Conservation (phyloP, 2,113 vertebrate genomes). For the Leucosticte australis region DNA sequence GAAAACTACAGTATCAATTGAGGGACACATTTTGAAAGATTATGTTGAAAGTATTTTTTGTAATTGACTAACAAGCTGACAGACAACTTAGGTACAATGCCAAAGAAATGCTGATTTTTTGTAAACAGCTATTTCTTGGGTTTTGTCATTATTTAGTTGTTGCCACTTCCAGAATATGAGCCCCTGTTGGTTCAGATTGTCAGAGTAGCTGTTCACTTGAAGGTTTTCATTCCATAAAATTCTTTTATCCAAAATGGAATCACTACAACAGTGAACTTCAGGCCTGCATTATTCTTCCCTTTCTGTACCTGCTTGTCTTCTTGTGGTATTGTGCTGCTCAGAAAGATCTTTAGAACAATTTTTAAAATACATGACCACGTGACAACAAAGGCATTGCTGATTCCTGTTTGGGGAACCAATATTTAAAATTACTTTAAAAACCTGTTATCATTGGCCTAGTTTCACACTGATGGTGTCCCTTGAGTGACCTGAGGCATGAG, state of each 20-base stretch:
- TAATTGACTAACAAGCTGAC: neutral
- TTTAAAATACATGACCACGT: neutral
- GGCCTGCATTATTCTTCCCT: neutral
- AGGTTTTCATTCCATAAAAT: neutral
- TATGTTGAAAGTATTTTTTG: neutral
- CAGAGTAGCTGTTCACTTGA: neutral
- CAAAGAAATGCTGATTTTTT: neutral
- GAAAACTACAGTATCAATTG: neutral
- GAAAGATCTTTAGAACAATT: neutral
- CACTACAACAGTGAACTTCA: neutral
- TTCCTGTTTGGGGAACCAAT: neutral
- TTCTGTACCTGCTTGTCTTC: neutral
- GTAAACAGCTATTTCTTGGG: neutral
- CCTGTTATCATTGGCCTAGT: neutral
- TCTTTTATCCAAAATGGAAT: neutral
- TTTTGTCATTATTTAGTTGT: neutral
- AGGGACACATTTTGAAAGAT: neutral
- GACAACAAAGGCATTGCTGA: neutral
- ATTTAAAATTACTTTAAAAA: neutral
- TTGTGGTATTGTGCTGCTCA: neutral
- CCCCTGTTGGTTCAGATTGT: neutral
- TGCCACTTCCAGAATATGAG: neutral
- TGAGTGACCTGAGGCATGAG: neutral
- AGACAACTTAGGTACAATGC: neutral
- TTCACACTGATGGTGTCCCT: neutral